phyloP scores from a whole-genome alignment of 2,888 invertebrate species.

The Cantharis flavilabris region DNA sequence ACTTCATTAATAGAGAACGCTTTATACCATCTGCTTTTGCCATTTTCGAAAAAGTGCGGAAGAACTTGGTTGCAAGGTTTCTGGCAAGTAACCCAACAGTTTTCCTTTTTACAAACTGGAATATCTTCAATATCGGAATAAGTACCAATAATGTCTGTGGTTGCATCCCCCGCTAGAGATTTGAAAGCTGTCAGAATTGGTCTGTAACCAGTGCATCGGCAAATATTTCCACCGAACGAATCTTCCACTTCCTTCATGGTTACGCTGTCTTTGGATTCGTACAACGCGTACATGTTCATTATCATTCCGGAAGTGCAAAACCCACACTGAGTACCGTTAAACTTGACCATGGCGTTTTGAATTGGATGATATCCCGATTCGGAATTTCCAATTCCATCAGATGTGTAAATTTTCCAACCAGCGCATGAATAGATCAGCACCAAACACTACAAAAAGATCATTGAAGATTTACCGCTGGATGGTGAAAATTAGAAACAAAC shows the following conservation, averaged over 20 bases:
- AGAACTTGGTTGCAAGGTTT: background rate
- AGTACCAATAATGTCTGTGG: constrained; percentile 44
- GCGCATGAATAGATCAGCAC: constrained; percentile 60
- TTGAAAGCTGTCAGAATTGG: constrained; percentile 69
- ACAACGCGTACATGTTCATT: constrained; percentile 57
- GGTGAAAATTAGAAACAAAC: constrained; percentile 52
- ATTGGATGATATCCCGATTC: no score
- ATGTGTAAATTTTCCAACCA: constrained; percentile 52
- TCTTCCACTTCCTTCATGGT: no score
- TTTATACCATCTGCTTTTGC: constrained; percentile 60
- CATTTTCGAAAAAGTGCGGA: background rate
- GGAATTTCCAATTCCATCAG: no score
- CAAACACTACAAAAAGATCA: constrained; percentile 54
- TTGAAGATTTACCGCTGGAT: background rate
- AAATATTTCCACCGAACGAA: no score
- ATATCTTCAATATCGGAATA: constrained; percentile 55
- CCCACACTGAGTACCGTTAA: no score
- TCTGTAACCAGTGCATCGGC: constrained; percentile 50
- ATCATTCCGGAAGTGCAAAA: constrained; percentile 58
- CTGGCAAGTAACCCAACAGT: background rate
- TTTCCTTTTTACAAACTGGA: background rate
- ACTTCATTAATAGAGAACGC: constrained; percentile 61
- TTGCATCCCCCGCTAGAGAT: constrained; percentile 57
- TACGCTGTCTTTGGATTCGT: no score
- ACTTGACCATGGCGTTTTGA: no score